These are phyloP conservation scores for Ptychodera flava DNA, from an alignment of 35 echinoderm and acorn worm genomes.

Conservation along the genomic window DNA sequence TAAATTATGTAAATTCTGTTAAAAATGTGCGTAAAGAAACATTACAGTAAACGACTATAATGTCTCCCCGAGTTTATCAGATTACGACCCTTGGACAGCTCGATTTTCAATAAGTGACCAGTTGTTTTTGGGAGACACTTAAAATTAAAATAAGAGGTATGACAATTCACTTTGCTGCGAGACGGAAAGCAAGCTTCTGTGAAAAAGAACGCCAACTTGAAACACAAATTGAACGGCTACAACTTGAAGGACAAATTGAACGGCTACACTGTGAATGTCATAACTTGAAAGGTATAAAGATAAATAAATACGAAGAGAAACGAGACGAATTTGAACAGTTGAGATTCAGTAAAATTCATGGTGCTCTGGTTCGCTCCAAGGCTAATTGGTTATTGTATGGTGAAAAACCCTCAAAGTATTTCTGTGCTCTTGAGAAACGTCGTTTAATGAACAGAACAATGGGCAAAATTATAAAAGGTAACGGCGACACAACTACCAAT, in stretches of 20 bases:
- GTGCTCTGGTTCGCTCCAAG: not conserved
- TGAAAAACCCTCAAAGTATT: not conserved
- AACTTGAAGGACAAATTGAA: too few relatives aligned
- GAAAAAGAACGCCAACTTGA: not conserved
- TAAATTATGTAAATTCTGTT: not conserved
- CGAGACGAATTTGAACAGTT: not conserved
- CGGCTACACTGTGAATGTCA: not conserved
- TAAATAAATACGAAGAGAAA: not conserved
- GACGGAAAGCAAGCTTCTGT: not conserved
- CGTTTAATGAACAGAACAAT: not conserved
- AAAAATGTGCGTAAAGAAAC: not conserved
- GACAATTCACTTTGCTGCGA: not conserved
- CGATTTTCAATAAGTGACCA: too few relatives aligned
- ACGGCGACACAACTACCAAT: not conserved
- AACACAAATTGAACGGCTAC: not conserved
- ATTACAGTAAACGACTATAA: not conserved
- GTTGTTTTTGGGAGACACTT: not conserved
- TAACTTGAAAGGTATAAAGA: not conserved
- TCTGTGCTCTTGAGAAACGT: not conserved
- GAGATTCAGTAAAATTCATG: not conserved
- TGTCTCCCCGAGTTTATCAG: too few relatives aligned
- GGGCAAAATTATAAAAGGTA: not conserved
- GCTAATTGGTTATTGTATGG: not conserved
- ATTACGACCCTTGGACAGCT: too few relatives aligned
- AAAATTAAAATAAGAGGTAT: not conserved